Base-by-base conservation (phyloP, 2,888 invertebrate species). In the Tipula lateralis region DNA sequence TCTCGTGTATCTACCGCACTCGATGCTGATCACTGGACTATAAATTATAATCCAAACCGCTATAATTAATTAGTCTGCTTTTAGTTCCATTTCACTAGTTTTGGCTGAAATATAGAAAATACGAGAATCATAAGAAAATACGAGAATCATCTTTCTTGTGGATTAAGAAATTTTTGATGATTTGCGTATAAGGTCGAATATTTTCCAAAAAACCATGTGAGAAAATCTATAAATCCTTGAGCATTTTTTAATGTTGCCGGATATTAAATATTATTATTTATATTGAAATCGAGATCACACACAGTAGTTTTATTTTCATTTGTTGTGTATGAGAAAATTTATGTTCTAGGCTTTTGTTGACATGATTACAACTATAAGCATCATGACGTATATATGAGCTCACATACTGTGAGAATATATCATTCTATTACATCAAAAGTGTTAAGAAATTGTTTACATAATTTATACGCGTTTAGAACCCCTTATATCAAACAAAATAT, bases 171-270 rank as follows among this genome's bases (percentile, higher is more conserved):
- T 9, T 66, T 66, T 24, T 24, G 12, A 50, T 19, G 16, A 50
- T 66, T 66, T 19, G 50, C 50, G 66, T 24, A 9, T 6, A 66
- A 66, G 66, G 66, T 9, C 13, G 24, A 66, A 66, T 66, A 66
- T 66, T 66, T 66, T 66, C 66, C 66, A 12, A 66, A n/a, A n/a
- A 66, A 66, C 66, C 24, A 24, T 66, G 66, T 66, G 66, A 66
- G 66, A 66, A 66, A 66, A 66, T 66, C 66, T 66, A 66, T 66
- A 66, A 66, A 66, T 66, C 66, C 66, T 66, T 66, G 66, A 66
- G 9, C 19, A 66, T 24, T 12, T 24, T 24, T 66, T 24, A 66
- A 66, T 24, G 66, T 24, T 66, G 19, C 66, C 66, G 66, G 66
- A 66, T 66, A 66, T 44, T 7, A n/a, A 39, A 16, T 44, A 16